Evolutionary conservation across 2,888 invertebrate species (phyloP).

Genomic region (Prosopocoilus inquinatus): DNA sequence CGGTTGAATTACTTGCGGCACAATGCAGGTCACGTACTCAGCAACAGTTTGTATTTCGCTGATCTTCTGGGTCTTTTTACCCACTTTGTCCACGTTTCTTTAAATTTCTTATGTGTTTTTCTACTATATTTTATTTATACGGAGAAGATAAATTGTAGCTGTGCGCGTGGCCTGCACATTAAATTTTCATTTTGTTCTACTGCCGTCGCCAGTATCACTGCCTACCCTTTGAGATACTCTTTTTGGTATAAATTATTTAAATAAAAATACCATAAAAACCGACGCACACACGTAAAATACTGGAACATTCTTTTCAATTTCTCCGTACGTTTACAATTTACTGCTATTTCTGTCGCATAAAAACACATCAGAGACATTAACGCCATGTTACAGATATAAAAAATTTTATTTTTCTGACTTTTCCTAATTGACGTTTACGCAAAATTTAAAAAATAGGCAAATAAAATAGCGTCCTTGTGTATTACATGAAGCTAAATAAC

Average conservation of each 20-base stretch:
- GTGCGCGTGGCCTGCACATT: slow-evolving; percentile 7
- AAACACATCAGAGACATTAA: too few species aligned
- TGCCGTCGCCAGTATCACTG: not conserved
- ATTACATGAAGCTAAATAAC: too few species aligned
- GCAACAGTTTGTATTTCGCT: slow-evolving; percentile 28
- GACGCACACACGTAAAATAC: not conserved
- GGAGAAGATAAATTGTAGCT: slow-evolving; percentile 13
- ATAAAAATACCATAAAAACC: slow-evolving; percentile 1
- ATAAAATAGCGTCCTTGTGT: too few species aligned
- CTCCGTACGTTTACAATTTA: too few species aligned
- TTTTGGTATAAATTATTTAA: slow-evolving; percentile 2
- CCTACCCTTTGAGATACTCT: not conserved
- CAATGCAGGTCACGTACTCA: slow-evolving; percentile 30
- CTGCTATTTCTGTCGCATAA: too few species aligned
- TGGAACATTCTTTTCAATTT: not conserved
- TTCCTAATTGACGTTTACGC: too few species aligned
- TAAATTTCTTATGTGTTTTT: slow-evolving; percentile 14
- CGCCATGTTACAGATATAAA: too few species aligned
- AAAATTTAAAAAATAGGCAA: too few species aligned
- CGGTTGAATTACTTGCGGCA: slow-evolving; percentile 6
- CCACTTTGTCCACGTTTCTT: slow-evolving; percentile 10
- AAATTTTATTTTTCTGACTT: too few species aligned
- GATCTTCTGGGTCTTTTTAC: slow-evolving; percentile 7
- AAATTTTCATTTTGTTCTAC: slow-evolving; percentile 11
- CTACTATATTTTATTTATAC: slow-evolving; percentile 13